Conservation (phyloP, 37 sponge, comb jelly and placozoan genomes). For the Hormiphora californensis region DNA sequence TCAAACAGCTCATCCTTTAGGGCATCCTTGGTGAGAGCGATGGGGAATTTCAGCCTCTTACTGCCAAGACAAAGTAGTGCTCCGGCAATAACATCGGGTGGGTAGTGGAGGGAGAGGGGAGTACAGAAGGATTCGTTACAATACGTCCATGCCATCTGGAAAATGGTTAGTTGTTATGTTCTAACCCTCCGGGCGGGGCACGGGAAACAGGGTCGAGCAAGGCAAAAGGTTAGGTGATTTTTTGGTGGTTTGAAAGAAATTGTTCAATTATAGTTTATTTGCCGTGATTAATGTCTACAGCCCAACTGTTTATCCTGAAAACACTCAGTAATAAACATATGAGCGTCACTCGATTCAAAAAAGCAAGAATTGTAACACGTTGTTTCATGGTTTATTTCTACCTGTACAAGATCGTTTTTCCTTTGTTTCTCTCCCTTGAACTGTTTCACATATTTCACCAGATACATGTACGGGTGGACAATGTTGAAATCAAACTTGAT, state of each 20-base stretch:
- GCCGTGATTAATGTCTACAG: too few species aligned
- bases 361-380: too few species aligned
- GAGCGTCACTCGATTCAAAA: too few species aligned
- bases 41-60: neutral
- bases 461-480: slow-evolving; percentile 73
- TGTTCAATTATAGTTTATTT: too few species aligned
- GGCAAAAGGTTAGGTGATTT: too few species aligned
- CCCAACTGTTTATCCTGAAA: too few species aligned
- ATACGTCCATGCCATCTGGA: slow-evolving; percentile 26
- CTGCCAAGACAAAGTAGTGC: neutral
- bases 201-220: too few species aligned
- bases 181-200: too few species aligned
- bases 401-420: slow-evolving; percentile 1
- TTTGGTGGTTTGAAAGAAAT: too few species aligned
- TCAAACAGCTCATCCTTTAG: slow-evolving; percentile 19
- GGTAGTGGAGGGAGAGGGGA: slow-evolving; percentile 6
- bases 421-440: slow-evolving; percentile 64
- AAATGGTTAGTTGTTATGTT: neutral
- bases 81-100: slow-evolving; percentile 16
- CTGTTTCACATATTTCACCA: slow-evolving; percentile 77
- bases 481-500: slow-evolving; percentile 91
- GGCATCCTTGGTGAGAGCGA: neutral
- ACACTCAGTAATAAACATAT: too few species aligned
- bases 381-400: neutral
- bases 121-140: slow-evolving; percentile 46